Evolutionary conservation across 1,140 invertebrate genomes (phyloP).

Genomic region (Rhynchophorus ferrugineus): DNA sequence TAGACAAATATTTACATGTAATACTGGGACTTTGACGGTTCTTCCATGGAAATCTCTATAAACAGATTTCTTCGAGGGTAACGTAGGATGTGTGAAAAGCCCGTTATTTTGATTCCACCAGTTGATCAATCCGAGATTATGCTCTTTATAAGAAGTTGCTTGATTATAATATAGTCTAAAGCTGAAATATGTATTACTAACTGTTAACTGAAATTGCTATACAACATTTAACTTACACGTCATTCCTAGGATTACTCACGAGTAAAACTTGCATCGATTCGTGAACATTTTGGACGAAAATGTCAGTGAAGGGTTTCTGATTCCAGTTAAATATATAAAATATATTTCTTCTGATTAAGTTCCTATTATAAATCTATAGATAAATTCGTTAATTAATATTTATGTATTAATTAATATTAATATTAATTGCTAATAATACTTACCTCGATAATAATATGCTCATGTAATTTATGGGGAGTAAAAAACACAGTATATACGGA

Average conservation of each 20-base stretch:
- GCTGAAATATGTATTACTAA: constrained; percentile 24
- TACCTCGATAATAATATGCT: constrained; percentile 27
- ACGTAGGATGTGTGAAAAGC: constrained; percentile 52
- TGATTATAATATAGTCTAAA: constrained; percentile 63
- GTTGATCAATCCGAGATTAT: constrained; percentile 52
- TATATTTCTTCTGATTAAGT: constrained; percentile 34
- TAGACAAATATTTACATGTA: no score
- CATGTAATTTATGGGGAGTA: constrained; percentile 20
- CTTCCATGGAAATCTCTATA: constrained; percentile 56
- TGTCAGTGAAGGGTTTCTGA: constrained; percentile 20
- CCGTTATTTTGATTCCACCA: constrained; percentile 55
- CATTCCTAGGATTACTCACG: constrained; percentile 47
- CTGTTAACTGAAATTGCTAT: no score
- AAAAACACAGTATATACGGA: constrained; percentile 22
- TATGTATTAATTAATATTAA: background rate
- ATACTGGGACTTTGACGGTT: constrained; percentile 55
- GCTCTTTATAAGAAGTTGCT: constrained; percentile 45
- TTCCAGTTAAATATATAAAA: constrained; percentile 38
- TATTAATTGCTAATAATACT: background rate
- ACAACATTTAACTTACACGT: constrained; percentile 49
- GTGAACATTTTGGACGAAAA: constrained; percentile 33
- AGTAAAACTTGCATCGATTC: constrained; percentile 39
- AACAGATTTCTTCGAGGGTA: constrained; percentile 50
- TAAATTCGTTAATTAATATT: background rate
- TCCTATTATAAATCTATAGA: constrained; percentile 30